Evolutionary conservation across 2,113 vertebrate species (phyloP).

Genomic region (Monarcha castaneiventris): DNA sequence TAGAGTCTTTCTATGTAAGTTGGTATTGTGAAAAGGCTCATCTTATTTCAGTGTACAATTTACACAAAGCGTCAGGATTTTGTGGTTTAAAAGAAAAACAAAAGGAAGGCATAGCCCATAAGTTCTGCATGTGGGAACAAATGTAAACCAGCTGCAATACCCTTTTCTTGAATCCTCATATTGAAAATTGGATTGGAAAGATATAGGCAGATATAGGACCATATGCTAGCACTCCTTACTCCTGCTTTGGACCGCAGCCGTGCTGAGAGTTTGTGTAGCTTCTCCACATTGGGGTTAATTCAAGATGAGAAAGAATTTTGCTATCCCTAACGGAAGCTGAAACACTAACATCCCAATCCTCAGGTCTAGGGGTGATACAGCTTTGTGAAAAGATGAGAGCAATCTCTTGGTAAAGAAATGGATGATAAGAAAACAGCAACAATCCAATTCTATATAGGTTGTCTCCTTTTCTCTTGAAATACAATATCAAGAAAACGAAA

Average conservation of each 20-base stretch:
- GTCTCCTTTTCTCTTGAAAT: slow-evolving; percentile 57
- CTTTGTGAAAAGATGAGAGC: slow-evolving; percentile 66
- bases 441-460: slow-evolving; percentile 37
- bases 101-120: not conserved
- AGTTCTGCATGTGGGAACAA: not conserved
- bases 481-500: slow-evolving; percentile 59
- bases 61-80: not conserved
- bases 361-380: slow-evolving; percentile 20
- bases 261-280: not conserved
- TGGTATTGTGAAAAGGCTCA: not conserved
- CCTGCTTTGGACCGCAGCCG: not conserved
- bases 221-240: not conserved
- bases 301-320: slow-evolving; percentile 20
- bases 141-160: not conserved
- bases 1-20: not conserved
- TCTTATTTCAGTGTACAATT: not conserved
- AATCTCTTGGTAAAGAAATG: slow-evolving; percentile 48
- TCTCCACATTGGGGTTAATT: slow-evolving; percentile 25
- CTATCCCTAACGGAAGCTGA: slow-evolving; percentile 1
- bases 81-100: not conserved
- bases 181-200: not conserved
- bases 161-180: not conserved
- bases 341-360: slow-evolving; percentile 17
- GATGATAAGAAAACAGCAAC: slow-evolving; percentile 58
- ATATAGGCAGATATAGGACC: not conserved